Evolutionary conservation across 2,113 vertebrate species (phyloP), one percentile per base, ranked within the genome.

Genomic region (Onychorhynchus coronatus): DNA sequence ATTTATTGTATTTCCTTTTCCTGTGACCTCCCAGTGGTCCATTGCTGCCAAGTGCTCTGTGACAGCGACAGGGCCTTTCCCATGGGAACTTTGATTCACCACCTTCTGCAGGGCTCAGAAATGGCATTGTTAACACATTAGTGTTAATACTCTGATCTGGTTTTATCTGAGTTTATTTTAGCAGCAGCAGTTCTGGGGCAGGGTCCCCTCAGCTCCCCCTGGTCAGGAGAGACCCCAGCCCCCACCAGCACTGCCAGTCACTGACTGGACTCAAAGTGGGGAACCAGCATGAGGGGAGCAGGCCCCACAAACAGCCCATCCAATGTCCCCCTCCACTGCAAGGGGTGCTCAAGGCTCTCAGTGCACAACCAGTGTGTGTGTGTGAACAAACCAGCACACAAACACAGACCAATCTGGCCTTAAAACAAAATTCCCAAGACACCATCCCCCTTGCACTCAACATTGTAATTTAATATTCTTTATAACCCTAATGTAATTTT

Each of bases 331-430:
- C 56, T 30, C 3, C 56, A 2, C 31, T 12, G 28, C 72, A 2
- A 25, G 31, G 23, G 65, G 0, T 8, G 12, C 11, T 25, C 11
- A 3, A 18, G 44, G 53, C 6, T 41, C 24, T 10, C 33, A 3
- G 20, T 4, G 53, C 49, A 8, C 37, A 25, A 0, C 7, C 17
- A 5, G n/a, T 1, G 6, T 0, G 0, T 5, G 0, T 5, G 15
- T 12, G 14, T 0, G 5, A 11, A 2, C 31, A 5, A 35, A 4
- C 16, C 8, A 31, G 0, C 6, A 6, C 7, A 46, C 15, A 67
- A 20, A 9, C 0, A 14, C 39, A 31, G 55, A 79, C 18, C 49
- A 4, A 5, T 0, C 3, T 14, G 23, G 19, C 39, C 80, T 35
- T 11, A 68, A 50, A 14, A 41, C 0, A 8, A 31, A 49, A 41